These are phyloP conservation scores for Aptenodytes patagonicus DNA, from an alignment of 2,113 vertebrate species.

Conservation along the genomic window DNA sequence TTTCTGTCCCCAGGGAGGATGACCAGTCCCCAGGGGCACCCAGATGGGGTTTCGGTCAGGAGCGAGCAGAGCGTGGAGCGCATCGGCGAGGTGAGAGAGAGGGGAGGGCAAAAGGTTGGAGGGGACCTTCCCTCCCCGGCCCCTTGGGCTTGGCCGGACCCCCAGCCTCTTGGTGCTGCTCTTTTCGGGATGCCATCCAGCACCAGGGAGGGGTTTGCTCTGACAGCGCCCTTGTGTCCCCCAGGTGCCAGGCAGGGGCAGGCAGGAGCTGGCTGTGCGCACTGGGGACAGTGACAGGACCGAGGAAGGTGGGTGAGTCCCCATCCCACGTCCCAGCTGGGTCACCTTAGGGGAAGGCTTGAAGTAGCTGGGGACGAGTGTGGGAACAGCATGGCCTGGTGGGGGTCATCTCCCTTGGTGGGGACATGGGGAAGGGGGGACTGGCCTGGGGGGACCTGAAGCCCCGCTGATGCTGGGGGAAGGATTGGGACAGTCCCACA, in stretches of 20 bases:
- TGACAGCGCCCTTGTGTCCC: background rate
- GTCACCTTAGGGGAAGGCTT: too few species aligned
- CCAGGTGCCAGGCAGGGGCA: background rate
- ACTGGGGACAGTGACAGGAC: slow-evolving; percentile 53
- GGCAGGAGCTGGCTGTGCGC: background rate
- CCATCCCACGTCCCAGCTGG: background rate
- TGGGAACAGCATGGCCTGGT: background rate
- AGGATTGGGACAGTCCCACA: background rate
- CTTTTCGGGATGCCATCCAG: background rate
- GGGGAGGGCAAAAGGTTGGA: background rate
- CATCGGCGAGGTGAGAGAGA: background rate
- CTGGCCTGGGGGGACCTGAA: background rate
- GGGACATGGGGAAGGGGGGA: background rate
- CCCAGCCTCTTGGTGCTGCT: background rate
- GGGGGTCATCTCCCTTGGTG: background rate
- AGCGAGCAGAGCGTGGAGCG: background rate
- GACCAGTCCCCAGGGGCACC: background rate
- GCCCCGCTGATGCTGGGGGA: background rate
- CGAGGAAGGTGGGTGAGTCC: slow-evolving; percentile 75
- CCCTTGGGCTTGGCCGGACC: background rate
- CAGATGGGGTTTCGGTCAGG: background rate
- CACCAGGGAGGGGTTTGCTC: background rate
- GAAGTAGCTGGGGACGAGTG: accelerated
- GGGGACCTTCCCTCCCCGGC: accelerated
- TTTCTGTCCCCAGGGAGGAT: slow-evolving; percentile 4